Base-by-base conservation (phyloP, 2,888 invertebrate species). In the Galerucella nymphaeae region DNA sequence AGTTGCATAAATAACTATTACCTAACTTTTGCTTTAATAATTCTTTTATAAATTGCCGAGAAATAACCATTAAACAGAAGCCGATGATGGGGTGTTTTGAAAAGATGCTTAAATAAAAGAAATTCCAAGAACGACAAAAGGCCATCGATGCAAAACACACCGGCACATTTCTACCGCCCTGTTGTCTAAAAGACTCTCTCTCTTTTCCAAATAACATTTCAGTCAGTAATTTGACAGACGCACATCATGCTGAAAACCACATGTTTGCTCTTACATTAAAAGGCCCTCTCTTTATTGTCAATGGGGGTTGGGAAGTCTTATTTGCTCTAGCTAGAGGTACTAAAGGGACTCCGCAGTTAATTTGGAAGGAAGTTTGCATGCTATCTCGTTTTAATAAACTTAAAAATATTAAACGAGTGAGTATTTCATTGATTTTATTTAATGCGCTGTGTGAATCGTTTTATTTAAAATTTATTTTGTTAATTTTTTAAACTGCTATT, bases 231-330 rank as follows among this genome's bases (percentile, higher is more conserved):
- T 66, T 74, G 74, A 71, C 67, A 66, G 69, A 59, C 72, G 71
- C 70, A 74, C 72, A 72, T 75, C 74, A 75, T 70, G 72, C 70
- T 72, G 74, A 75, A 72, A 75, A 75, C 74, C 74, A 75, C 74
- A 75, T 75, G 74, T 75, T 75, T 75, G 72, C 74, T 75, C 72
- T 75, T 75, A 72, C 74, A 75, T 75, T 75, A 75, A 75, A 75
- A 75, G 72, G 73, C 71, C 71, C 71, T 74, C 71, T 74, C 70
- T 71, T 67, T 64, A 71, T 74, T 74, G 70, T 73, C 59, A 13
- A 67, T 41, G 61, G 64, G 73, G 73, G 70, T 41, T 57, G 70
- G 59, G 57, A 71, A 67, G 59, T 59, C 64, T 63, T 71, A 68
- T 74, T 74, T 68, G 67, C 73, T 63, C 55, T 71, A 14, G 63